These are phyloP conservation scores for Sander lucioperca DNA, from an alignment of 2,113 vertebrate species.

Conservation along the genomic window DNA sequence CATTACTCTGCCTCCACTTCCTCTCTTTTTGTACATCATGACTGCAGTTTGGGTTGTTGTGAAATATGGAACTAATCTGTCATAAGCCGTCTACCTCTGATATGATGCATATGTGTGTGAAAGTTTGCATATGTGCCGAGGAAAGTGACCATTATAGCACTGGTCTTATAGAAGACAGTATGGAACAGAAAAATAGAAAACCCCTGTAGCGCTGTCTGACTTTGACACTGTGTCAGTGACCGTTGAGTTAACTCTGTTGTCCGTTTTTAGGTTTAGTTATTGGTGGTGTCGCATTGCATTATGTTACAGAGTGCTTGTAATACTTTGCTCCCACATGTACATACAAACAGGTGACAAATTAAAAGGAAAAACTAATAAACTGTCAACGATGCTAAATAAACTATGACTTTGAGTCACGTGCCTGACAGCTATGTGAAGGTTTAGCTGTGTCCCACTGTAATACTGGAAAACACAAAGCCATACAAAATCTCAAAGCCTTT, in stretches of 20 bases:
- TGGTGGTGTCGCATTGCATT: not conserved
- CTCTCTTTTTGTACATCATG: not conserved
- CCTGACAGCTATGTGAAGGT: not conserved
- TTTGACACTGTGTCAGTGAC: not conserved
- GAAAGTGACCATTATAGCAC: not conserved
- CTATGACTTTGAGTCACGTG: not conserved
- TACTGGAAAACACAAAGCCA: not conserved
- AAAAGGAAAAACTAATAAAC: not conserved
- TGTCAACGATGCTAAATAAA: too few relatives aligned
- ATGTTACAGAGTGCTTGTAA: not conserved
- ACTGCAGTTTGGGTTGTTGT: not conserved
- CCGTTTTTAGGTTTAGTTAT: not conserved
- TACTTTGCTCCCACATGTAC: not conserved
- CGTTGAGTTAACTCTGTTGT: not conserved
- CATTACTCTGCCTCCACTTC: constrained; percentile 5
- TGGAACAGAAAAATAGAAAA: not conserved
- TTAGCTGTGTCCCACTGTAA: not conserved
- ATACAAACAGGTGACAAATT: not conserved
- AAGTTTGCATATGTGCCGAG: not conserved
- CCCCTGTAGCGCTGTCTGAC: not conserved
- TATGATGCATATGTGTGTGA: not conserved
- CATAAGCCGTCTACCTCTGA: not conserved
- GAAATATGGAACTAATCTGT: not conserved
- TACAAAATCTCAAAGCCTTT: not conserved
- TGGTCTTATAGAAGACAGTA: not conserved